Evolutionary conservation across 2,113 vertebrate genomes (phyloP), one percentile per base, ranked within the genome.

Genomic region (Todiramphus chloris): DNA sequence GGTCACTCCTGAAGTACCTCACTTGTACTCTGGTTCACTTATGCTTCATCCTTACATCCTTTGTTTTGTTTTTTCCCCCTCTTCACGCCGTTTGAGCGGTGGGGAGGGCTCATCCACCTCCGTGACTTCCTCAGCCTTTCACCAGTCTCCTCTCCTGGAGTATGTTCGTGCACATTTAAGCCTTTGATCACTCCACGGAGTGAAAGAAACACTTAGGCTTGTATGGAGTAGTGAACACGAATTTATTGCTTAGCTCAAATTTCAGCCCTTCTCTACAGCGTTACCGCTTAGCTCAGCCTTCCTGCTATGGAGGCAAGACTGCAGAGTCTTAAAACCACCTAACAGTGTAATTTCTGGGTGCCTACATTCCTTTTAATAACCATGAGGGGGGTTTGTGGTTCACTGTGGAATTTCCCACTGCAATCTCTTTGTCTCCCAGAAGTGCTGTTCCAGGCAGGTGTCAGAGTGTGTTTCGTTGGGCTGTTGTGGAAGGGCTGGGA

Each of bases 301-400:
- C 14, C 11, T 75, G 31, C 43, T 81, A 24, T 0, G 6, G 51
- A 64, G 27, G 24, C 33, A 20, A 33, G 73, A 82, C 43, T 68
- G 30, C 79, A 74, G 17, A 66, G 33, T 51, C 72, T 81, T 83
- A 59, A 63, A 80, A 70, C 21, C 39, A 44, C 7, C 9, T 30
- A 53, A 53, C 28, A 27, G n/a, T 55, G 3, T 55, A 23, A 44
- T 70, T 78, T 43, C 33, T 87, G 67, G 20, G 9, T 80, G 63
- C 25, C 20, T 46, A 1, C 2, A 0, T 67, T 63, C 11, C 74
- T 90, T 83, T 56, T 44, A 67, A 55, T 81, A 74, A 35, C 30
- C 21, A 3, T 7, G 20, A 27, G 19, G 5, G 3, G 3, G 0
- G 0, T 1, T 62, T 53, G 8, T 67, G 69, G n/a, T 63, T 87